Percentiles rank a stretch among this genome's conserved stretches.
These are phyloP conservation scores for Campoplex capitator DNA, from an alignment of 2,888 invertebrate genomes.

Conservation along the genomic window DNA sequence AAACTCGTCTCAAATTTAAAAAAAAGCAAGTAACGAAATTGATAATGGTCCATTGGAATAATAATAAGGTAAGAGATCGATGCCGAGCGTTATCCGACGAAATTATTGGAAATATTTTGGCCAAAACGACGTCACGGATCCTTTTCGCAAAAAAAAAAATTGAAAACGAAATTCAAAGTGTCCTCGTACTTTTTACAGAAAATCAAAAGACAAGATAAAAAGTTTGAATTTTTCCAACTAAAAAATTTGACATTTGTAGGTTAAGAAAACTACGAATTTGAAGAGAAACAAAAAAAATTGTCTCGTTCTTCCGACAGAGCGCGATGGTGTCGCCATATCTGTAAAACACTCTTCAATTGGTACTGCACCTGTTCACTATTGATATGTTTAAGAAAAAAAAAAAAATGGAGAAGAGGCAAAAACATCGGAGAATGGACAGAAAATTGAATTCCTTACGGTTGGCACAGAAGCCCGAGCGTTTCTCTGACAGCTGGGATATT, in stretches of 20 bases:
- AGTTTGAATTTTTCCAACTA: neutral
- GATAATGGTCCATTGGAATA: neutral
- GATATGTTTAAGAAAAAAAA: constrained; percentile 27
- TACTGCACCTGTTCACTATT: constrained; percentile 68
- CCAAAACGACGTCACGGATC: neutral
- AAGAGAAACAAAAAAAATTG: neutral
- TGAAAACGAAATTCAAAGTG: neutral
- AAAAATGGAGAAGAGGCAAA: neutral
- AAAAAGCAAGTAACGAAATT: neutral
- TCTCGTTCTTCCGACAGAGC: neutral
- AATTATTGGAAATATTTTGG: neutral
- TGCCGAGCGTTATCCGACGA: neutral
- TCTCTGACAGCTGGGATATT: constrained; percentile 33
- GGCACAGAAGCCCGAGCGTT: neutral
- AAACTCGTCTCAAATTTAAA: neutral
- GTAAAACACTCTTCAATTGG: constrained; percentile 29
- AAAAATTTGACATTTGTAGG: neutral
- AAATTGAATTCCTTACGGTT: neutral
- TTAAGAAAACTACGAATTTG: neutral
- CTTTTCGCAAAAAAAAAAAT: neutral
- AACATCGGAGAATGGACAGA: constrained; percentile 5
- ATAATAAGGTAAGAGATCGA: neutral
- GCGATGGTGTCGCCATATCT: neutral
- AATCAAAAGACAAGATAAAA: neutral
- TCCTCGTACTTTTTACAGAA: no score